Evolutionary conservation across 2,797 vertebrate species (phyloP).

Genomic region (Nannoperca obscura): DNA sequence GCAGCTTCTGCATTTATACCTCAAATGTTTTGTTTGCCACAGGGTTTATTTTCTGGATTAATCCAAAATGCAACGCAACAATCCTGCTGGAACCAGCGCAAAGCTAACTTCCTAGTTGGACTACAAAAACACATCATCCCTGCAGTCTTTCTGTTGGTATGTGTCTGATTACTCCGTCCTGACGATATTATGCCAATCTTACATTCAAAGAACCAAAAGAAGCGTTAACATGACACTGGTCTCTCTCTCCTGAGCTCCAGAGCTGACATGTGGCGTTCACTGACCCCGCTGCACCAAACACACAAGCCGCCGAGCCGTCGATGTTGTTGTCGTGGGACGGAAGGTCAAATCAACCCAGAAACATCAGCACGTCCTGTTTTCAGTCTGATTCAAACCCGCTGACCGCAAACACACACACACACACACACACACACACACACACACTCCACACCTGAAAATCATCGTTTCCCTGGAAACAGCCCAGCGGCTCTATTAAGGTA

Average conservation of each 20-base stretch:
- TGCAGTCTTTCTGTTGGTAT: background rate
- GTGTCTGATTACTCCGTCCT: background rate
- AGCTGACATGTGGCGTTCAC: conserved; percentile 20
- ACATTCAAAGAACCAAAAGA: background rate
- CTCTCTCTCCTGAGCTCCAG: background rate
- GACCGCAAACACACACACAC: conserved; percentile 44
- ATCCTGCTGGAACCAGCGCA: no score
- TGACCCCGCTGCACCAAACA: conserved; percentile 22
- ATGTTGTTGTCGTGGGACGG: conserved; percentile 34
- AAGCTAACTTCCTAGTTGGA: no score
- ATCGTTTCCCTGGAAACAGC: conserved; percentile 88
- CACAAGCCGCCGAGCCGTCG: conserved; percentile 26
- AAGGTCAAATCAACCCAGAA: conserved; percentile 44
- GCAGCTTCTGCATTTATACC: no score
- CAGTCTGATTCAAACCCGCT: conserved; percentile 51
- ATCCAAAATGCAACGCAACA: no score
- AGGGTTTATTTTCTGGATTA: no score
- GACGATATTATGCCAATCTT: background rate
- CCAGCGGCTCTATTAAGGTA: conserved; percentile 73
- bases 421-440: conserved; percentile 48
- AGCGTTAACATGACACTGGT: background rate
- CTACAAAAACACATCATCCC: no score
- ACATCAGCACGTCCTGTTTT: conserved; percentile 56
- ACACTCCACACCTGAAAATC: conserved; percentile 72
- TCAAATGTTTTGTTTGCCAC: no score